Conservation (phyloP, 2,113 vertebrate genomes). For the Indicator indicator region DNA sequence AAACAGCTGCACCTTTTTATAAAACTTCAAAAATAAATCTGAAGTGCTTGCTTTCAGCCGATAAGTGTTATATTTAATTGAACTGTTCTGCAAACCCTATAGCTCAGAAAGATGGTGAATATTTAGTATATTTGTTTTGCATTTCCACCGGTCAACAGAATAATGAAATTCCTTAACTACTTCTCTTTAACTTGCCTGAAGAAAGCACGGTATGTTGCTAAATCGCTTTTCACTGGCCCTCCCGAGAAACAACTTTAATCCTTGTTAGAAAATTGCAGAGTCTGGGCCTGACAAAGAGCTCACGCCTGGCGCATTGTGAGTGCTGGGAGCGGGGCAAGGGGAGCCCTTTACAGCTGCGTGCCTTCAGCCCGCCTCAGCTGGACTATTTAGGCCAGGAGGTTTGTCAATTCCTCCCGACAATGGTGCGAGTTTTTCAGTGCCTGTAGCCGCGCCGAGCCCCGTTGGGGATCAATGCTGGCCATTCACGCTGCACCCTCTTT, state of each 20-base stretch:
- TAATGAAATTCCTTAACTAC: slow-evolving; percentile 86
- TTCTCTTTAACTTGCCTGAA: slow-evolving; percentile 84
- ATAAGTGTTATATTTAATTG: slow-evolving; percentile 73
- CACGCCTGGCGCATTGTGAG: slow-evolving; percentile 83
- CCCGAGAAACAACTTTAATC: slow-evolving; percentile 86
- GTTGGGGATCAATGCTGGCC: slow-evolving; percentile 86
- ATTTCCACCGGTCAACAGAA: slow-evolving; percentile 69
- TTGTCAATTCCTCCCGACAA: slow-evolving; percentile 87
- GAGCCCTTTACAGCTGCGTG: slow-evolving; percentile 86
- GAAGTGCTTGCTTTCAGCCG: slow-evolving; percentile 65
- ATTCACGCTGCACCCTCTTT: slow-evolving; percentile 86
- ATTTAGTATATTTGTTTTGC: slow-evolving; percentile 84
- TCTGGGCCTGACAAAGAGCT: slow-evolving; percentile 86
- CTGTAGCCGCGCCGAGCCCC: slow-evolving; percentile 81
- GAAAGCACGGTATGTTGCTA: slow-evolving; percentile 85
- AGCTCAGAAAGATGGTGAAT: slow-evolving; percentile 69
- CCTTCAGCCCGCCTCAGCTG: slow-evolving; percentile 84
- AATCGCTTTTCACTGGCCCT: slow-evolving; percentile 82
- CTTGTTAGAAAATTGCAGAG: slow-evolving; percentile 88
- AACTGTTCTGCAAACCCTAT: slow-evolving; percentile 57
- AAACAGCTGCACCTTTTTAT: slow-evolving; percentile 78
- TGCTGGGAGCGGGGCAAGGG: slow-evolving; percentile 74
- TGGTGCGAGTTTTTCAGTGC: slow-evolving; percentile 83
- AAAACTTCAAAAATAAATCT: slow-evolving; percentile 73
- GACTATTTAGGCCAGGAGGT: slow-evolving; percentile 84